phyloP scores from a whole-genome alignment of 2,797 vertebrate species.

The Argya squamiceps region DNA sequence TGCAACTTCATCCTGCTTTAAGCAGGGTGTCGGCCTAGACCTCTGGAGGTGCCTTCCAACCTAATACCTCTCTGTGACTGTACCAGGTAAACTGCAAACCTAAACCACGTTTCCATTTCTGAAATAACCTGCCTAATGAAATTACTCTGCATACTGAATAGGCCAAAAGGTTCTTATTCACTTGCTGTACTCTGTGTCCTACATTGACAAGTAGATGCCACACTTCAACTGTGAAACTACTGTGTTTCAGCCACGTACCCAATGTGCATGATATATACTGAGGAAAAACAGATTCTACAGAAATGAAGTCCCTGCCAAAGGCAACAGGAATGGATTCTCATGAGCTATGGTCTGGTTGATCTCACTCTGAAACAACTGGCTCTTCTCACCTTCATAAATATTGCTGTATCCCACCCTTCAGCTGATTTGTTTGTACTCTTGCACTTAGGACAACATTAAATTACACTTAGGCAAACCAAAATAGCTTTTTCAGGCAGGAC shows the following conservation, averaged over 20 bases:
- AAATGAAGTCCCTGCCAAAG: background rate
- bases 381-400: background rate
- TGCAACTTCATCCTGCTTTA: background rate
- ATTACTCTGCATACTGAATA: background rate
- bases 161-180: background rate
- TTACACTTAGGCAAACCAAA: background rate
- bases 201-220: background rate
- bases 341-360: background rate
- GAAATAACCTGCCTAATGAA: background rate
- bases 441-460: background rate
- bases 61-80: background rate
- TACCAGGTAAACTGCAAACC: background rate
- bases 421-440: background rate
- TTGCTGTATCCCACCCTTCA: background rate
- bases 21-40: background rate
- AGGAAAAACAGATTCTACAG: background rate
- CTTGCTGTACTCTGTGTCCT: background rate
- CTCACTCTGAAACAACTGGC: background rate
- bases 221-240: background rate
- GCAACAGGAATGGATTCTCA: background rate
- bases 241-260: background rate
- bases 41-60: background rate
- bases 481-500: background rate
- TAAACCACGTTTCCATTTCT: background rate
- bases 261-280: background rate